Base-by-base conservation (phyloP, 2,888 invertebrate species). In the Ormyrus rosae region DNA sequence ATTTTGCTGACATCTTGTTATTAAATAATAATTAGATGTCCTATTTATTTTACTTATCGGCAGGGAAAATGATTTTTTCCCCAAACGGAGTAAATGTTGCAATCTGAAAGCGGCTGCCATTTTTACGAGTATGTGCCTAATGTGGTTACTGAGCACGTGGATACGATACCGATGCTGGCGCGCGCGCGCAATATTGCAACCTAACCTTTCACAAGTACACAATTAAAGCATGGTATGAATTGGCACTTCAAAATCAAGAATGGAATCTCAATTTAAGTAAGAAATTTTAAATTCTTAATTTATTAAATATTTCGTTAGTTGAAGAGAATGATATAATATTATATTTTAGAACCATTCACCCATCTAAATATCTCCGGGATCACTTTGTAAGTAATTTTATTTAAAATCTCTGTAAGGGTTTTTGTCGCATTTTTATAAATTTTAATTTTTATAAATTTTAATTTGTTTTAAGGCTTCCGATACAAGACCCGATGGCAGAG, bases 401-500 rank as follows among this genome's bases (percentile, higher is more conserved):
- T 34, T 7, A 50, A 64, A 50, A 64, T 34, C 34, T 34, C 34
- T 34, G 34, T 34, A 34, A 34, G 34, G 2, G 34, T 64, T 34
- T 60, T 60, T 55, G 67, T 78, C 64, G 9, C 55, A 69, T 63
- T 13, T 70, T 46, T 74, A 50, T 8, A 55, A 56, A 80, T 76
- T 80, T 70, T 83, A 85, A 34, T 34, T 34, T 34, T 46, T 74
- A 50, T 8, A 55, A 56, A 80, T 76, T 80, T 70, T 83, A 85
- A 34, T 34, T 34, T 34, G 34, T 34, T 34, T 4, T 34, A 68
- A 93, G 92, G 93, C 93, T 67, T 93, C 94, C 85, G 92, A 94
- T 84, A 91, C 95, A 76, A 92, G 97, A 68, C 96, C 96, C 5
- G 97, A 97, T 91, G 96, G 96, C 4, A 92, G 97, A 88, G 93